These are phyloP conservation scores for Cabera pusaria DNA, from an alignment of 2,888 invertebrate genomes.

Conservation along the genomic window DNA sequence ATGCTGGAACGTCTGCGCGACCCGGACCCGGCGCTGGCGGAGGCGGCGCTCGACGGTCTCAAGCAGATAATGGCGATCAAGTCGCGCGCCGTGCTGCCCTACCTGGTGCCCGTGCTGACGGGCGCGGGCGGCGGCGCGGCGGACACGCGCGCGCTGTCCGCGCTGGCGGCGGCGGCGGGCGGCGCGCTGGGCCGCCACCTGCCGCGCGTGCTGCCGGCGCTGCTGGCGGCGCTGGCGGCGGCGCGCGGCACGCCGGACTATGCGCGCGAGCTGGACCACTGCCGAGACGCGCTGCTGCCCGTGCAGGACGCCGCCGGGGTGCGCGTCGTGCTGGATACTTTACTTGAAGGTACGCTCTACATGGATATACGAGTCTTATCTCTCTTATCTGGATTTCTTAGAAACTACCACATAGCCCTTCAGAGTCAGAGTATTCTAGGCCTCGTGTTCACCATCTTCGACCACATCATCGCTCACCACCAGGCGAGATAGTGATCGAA, in stretches of 20 bases:
- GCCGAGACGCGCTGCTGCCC: constrained; percentile 95
- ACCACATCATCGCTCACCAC: too few species aligned
- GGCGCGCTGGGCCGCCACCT: constrained; percentile 95
- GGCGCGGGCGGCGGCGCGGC: constrained; percentile 50
- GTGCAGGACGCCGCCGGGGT: constrained; percentile 95
- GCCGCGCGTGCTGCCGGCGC: constrained; percentile 95
- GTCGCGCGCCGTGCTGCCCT: constrained; percentile 97
- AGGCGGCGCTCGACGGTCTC: constrained; percentile 96
- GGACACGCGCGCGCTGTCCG: constrained; percentile 85
- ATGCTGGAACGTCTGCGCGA: constrained; percentile 91
- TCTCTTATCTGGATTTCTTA: too few species aligned
- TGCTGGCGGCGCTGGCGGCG: constrained; percentile 89
- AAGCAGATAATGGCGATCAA: constrained; percentile 98
- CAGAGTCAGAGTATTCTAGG: too few species aligned
- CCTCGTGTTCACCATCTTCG: too few species aligned
- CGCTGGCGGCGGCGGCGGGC: constrained; percentile 97
- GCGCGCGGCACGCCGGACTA: constrained; percentile 87
- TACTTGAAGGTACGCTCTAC: too few species aligned
- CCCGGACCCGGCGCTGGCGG: constrained; percentile 90
- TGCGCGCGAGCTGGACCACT: constrained; percentile 92
- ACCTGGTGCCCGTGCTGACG: constrained; percentile 97
- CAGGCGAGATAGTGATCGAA: too few species aligned
- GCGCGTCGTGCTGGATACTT: constrained; percentile 85
- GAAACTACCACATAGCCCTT: too few species aligned
- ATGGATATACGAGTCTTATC: too few species aligned